These are phyloP conservation scores for Plagiodera versicolora DNA, from an alignment of 2,888 invertebrate species.

Conservation along the genomic window DNA sequence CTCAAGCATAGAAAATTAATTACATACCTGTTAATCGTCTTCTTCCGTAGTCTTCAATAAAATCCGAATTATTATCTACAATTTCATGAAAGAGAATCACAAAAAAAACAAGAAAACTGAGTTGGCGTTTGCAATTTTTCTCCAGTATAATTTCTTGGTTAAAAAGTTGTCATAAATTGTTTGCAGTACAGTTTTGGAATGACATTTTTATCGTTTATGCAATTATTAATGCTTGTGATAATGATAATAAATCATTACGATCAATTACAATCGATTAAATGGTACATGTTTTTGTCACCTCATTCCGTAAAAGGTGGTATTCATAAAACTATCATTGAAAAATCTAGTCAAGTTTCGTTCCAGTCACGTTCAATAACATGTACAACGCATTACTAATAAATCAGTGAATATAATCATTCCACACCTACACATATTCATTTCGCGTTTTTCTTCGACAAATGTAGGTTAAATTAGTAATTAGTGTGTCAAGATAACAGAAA, in stretches of 20 bases:
- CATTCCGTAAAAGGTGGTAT: slow-evolving; percentile 5
- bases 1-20: neutral
- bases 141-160: neutral
- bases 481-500: too few species aligned
- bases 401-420: slow-evolving; percentile 2
- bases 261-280: too few species aligned
- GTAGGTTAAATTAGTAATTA: slow-evolving; percentile 28
- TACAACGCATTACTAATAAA: slow-evolving; percentile 10
- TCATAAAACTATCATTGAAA: slow-evolving; percentile 7
- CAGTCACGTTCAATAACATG: slow-evolving; percentile 12
- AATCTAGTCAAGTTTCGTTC: neutral
- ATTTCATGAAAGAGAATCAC: neutral
- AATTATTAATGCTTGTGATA: too few species aligned
- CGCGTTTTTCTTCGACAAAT: slow-evolving; percentile 21
- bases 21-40: slow-evolving; percentile 50
- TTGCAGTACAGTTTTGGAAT: too few species aligned
- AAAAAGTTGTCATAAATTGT: neutral
- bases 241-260: too few species aligned
- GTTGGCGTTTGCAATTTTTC: slow-evolving; percentile 21
- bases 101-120: neutral
- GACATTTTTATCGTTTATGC: neutral
- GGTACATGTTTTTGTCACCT: neutral
- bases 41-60: slow-evolving; percentile 48
- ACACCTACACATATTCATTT: slow-evolving; percentile 20
- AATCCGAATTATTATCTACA: slow-evolving; percentile 42